Percentiles rank a stretch among this genome's conserved stretches.
Conservation (phyloP, 1,140 invertebrate species). For the Mya arenaria region DNA sequence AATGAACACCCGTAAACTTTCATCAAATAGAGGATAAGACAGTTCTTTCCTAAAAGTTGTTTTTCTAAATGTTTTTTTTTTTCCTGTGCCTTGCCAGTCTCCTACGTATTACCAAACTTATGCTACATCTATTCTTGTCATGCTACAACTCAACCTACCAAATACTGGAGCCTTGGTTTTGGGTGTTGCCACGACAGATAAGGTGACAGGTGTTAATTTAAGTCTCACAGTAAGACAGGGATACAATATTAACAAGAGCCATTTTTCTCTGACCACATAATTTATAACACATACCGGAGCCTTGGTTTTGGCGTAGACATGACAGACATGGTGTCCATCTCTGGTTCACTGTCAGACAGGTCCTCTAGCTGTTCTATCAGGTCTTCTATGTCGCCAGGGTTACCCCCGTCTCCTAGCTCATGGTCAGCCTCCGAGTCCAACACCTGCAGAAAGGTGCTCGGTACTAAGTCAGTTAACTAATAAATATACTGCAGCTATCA, state of each 20-base stretch:
- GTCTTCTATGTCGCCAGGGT: slow-evolving; percentile 85
- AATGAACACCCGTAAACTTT: no score
- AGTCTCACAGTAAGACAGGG: not conserved
- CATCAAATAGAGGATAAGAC: no score
- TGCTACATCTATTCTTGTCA: no score
- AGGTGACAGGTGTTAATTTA: not conserved
- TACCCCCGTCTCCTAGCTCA: slow-evolving; percentile 84
- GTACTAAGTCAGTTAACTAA: no score
- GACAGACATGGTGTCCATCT: slow-evolving; percentile 97
- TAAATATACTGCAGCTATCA: no score
- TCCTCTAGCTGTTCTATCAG: slow-evolving; percentile 89
- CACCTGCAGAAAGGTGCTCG: no score
- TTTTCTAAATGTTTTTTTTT: no score
- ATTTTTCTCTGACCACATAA: not conserved
- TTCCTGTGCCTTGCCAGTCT: no score
- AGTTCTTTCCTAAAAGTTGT: no score
- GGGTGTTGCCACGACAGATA: not conserved
- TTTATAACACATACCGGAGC: slow-evolving; percentile 84
- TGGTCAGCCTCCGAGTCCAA: slow-evolving; percentile 83
- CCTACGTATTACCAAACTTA: no score
- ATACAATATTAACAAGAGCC: not conserved
- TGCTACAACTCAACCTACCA: no score
- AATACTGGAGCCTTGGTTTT: not conserved
- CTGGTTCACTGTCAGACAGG: slow-evolving; percentile 95
- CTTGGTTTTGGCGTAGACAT: slow-evolving; percentile 98